These are phyloP conservation scores for Trichogramma dendrolimi DNA, from an alignment of 2,888 invertebrate species.

Conservation along the genomic window DNA sequence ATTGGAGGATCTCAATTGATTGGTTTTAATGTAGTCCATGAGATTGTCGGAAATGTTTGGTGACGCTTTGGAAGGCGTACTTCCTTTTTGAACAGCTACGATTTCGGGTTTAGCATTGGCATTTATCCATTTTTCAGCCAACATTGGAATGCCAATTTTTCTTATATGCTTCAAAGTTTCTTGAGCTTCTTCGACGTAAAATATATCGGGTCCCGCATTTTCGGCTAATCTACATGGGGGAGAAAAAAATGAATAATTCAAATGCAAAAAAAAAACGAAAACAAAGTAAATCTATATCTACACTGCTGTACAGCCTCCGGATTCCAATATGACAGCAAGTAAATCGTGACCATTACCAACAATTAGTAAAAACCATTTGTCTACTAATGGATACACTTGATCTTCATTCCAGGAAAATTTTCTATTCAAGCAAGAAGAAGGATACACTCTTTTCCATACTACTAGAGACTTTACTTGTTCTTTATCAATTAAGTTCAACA, in stretches of 20 bases:
- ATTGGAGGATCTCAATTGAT: conserved; percentile 41
- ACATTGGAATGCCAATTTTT: conserved; percentile 70
- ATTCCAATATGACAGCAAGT: conserved; percentile 69
- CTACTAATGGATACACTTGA: conserved; percentile 52
- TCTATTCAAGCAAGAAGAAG: conserved; percentile 52
- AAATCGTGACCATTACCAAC: conserved; percentile 68
- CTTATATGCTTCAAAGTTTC: conserved; percentile 76
- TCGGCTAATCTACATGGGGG: conserved; percentile 55
- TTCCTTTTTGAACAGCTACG: conserved; percentile 46
- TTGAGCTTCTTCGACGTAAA: conserved; percentile 87
- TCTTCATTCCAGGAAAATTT: conserved; percentile 35
- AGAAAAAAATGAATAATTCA: background rate
- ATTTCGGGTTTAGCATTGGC: conserved; percentile 65
- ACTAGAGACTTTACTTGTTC: conserved; percentile 69
- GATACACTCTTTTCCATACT: conserved; percentile 73
- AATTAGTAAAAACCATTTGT: conserved; percentile 69
- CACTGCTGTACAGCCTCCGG: conserved; percentile 70
- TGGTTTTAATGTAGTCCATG: conserved; percentile 47
- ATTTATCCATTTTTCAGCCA: conserved; percentile 66
- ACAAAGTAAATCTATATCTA: conserved; percentile 32
- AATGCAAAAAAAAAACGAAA: background rate
- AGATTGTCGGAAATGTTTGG: conserved; percentile 50
- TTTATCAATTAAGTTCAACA: conserved; percentile 64
- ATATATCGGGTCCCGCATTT: conserved; percentile 68
- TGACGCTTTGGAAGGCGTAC: conserved; percentile 34